Conservation (phyloP, 2,888 invertebrate genomes). For the Oligia fasciuncula region DNA sequence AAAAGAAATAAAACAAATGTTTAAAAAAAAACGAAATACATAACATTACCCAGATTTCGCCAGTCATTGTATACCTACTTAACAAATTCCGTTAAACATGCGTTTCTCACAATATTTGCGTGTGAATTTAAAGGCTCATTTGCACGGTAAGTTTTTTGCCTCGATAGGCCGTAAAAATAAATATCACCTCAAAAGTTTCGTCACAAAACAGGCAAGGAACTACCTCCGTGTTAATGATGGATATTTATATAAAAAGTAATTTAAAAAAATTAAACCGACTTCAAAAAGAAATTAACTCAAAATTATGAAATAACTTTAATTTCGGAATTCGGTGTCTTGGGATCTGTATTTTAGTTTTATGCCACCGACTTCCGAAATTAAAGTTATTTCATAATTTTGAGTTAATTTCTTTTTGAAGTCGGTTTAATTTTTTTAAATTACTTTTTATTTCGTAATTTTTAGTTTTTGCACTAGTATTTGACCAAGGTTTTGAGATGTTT, state of each 20-base stretch:
- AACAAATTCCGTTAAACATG: not conserved
- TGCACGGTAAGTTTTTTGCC: not conserved
- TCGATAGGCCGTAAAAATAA: not conserved
- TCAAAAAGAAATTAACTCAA: no score
- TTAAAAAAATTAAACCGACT: no score
- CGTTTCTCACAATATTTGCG: not conserved
- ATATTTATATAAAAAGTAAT: conserved; percentile 15
- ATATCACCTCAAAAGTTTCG: not conserved
- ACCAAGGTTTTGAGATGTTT: no score
- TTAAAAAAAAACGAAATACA: not conserved
- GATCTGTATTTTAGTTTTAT: no score
- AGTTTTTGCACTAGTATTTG: no score
- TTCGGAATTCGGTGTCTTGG: no score
- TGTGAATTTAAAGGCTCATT: not conserved
- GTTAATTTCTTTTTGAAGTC: no score
- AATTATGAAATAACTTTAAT: no score
- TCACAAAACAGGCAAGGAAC: not conserved
- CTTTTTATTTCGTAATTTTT: no score
- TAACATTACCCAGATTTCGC: not conserved
- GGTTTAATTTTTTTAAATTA: no score
- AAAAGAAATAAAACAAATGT: not conserved
- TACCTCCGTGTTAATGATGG: not conserved
- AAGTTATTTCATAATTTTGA: no score
- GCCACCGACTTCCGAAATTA: no score
- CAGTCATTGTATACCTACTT: not conserved